phyloP scores from a whole-genome alignment of 2,888 invertebrate genomes.

The Chromoteleia sp. region DNA sequence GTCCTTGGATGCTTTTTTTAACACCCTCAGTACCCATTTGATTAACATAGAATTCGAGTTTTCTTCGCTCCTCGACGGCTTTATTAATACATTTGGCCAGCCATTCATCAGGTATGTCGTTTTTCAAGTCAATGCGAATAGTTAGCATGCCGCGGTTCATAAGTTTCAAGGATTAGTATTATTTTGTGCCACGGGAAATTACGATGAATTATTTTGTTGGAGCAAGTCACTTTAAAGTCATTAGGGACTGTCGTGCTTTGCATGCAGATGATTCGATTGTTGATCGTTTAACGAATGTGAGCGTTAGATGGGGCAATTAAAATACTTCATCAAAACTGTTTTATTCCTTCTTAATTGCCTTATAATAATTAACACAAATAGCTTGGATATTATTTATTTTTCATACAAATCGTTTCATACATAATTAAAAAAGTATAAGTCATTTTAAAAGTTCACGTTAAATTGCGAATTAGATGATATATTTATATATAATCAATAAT shows the following conservation, averaged over 20 bases:
- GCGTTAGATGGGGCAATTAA: slow-evolving; percentile 3
- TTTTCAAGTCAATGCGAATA: slow-evolving; percentile 53
- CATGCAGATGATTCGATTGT: slow-evolving; percentile 24
- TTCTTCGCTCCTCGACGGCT: slow-evolving; percentile 74
- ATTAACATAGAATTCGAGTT: slow-evolving; percentile 83
- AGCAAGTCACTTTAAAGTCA: slow-evolving; percentile 36
- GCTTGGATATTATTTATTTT: too few species aligned
- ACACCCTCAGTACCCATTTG: slow-evolving; percentile 75
- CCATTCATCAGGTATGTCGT: slow-evolving; percentile 64
- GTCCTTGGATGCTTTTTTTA: slow-evolving; percentile 54
- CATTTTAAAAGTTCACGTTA: too few species aligned
- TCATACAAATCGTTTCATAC: too few species aligned
- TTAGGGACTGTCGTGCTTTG: slow-evolving; percentile 16
- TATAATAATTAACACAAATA: too few species aligned
- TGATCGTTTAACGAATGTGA: background rate
- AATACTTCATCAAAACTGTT: too few species aligned
- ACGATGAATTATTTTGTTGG: slow-evolving; percentile 52
- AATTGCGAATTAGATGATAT: too few species aligned
- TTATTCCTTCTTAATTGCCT: too few species aligned
- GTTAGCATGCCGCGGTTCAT: slow-evolving; percentile 51
- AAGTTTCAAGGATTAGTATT: slow-evolving; percentile 57
- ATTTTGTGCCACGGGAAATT: slow-evolving; percentile 42
- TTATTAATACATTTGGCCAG: slow-evolving; percentile 71
- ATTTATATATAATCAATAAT: too few species aligned
- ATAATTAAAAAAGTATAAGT: too few species aligned